Evolutionary conservation across 2,888 invertebrate species (phyloP), one percentile per base, ranked within the genome.

Genomic region (Agapostemon virescens): DNA sequence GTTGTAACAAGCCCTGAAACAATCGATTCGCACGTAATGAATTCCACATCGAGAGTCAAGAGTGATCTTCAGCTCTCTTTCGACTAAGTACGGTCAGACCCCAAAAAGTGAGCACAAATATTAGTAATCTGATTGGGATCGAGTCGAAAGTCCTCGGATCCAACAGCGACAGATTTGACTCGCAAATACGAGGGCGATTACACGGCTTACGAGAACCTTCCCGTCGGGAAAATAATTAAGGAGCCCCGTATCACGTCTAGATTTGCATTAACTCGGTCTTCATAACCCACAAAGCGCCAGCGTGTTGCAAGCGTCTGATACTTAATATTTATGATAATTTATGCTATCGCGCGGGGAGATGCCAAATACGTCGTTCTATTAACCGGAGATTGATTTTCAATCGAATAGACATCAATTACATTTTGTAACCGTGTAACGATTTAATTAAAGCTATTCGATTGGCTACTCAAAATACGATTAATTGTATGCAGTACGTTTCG

Each of bases 121-220:
- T 86, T 77, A 69, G 77, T 81, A 75, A 85, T 77, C 77, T 70
- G 69, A 49, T 33, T 55, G 63, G 13, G 23, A 36, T 40, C 38
- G 26, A 30, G 38, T 40, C 36, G 74, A 36, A 71, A 55, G 61
- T 52, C 64, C 15, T 20, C 63, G 74, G 74, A 80, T 86, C 83
- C 79, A 84, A 86, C 81, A 74, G 68, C 69, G 66, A 58, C 71
- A 69, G 69, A 86, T 86, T 86, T 86, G 86, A 86, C 81, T 86
- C 84, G 70, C 86, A 86, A 79, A 86, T 86, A 76, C 49, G 40
- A 58, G 23, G 68, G 58, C 77, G 77, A 79, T 85, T 84, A 83
- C 83, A 52, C 63, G 61, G 52, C 33, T 63, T 33, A 33, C 33
- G 71, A 30, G 49, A 36, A 42, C 58, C 45, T 58, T 9, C 26